These are phyloP conservation scores for Nebria salina DNA, from an alignment of 2,888 invertebrate species.

Conservation along the genomic window DNA sequence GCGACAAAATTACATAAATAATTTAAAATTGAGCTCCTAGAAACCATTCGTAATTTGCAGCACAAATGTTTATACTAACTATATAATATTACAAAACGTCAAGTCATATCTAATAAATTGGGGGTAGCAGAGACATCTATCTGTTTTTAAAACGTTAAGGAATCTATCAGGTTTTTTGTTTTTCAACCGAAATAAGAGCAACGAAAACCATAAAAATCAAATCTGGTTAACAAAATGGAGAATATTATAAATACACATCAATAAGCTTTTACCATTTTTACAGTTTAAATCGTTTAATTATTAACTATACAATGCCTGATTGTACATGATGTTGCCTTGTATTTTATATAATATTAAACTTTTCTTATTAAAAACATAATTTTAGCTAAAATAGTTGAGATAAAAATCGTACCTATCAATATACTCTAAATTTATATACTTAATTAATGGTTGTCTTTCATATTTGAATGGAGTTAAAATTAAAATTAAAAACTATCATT, in stretches of 20 bases:
- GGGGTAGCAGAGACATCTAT: background rate
- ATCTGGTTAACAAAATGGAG: background rate
- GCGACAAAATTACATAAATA: background rate
- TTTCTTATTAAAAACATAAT: conserved; percentile 20
- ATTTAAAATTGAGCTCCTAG: background rate
- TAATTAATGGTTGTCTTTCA: background rate
- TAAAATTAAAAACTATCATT: background rate
- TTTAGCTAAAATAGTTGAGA: conserved; percentile 18
- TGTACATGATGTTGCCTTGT: conserved; percentile 45
- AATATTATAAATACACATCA: conserved; percentile 15
- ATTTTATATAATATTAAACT: conserved; percentile 36
- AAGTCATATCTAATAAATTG: background rate
- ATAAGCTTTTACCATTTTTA: conserved; percentile 29
- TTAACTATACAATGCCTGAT: conserved; percentile 38
- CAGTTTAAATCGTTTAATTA: conserved; percentile 12
- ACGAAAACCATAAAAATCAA: conserved; percentile 33
- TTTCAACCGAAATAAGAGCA: conserved; percentile 17
- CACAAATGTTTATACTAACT: background rate
- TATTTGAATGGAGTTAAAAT: background rate
- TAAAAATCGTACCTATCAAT: background rate
- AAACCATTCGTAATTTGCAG: background rate
- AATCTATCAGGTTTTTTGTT: background rate
- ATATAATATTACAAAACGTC: background rate
- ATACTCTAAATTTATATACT: background rate
- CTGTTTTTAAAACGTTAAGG: background rate